Conservation (phyloP, 2,113 vertebrate genomes). For the Mus musculus region GRCm39 chr13:60374501-60375000, state of each 20-base stretch:
- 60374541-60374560: slow-evolving; percentile 75
- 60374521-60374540: slow-evolving; percentile 62
- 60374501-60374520: slow-evolving; percentile 63
- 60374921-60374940: slow-evolving; percentile 36
- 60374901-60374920: slow-evolving; percentile 43
- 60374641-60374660: slow-evolving; percentile 76
- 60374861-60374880: slow-evolving; percentile 29
- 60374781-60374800: slow-evolving; percentile 39
- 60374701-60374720: background rate
- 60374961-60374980: background rate
- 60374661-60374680: too few species aligned
- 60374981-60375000: background rate
- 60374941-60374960: background rate
- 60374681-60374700: background rate
- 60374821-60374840: slow-evolving; percentile 7
- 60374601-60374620: slow-evolving; percentile 40
- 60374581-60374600: slow-evolving; percentile 69
- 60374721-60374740: slow-evolving; percentile 2
- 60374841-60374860: background rate
- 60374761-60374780: slow-evolving; percentile 48
- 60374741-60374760: slow-evolving; percentile 61
- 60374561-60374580: slow-evolving; percentile 82
- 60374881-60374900: slow-evolving; percentile 67
- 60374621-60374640: slow-evolving; percentile 76
- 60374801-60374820: slow-evolving; percentile 57